A percentile compares a stretch with the other conserved stretches of the same genome.
Evolutionary conservation across 2,888 invertebrate species (phyloP).

Genomic region (Julus scandinavius): DNA sequence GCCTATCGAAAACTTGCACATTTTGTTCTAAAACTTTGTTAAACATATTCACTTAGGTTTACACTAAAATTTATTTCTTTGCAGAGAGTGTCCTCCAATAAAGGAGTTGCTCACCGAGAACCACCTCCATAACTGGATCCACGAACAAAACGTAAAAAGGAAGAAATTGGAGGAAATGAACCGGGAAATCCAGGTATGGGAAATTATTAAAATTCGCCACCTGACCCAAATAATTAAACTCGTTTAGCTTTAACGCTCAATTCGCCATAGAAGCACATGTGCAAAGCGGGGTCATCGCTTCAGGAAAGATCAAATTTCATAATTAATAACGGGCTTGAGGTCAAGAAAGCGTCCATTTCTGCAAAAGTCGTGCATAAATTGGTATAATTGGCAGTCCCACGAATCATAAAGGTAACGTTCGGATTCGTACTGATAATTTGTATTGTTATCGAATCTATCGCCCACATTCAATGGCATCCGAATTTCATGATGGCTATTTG

Average conservation of each 20-base stretch:
- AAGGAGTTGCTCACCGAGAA: conserved; percentile 31
- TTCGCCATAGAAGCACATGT: conserved; percentile 8
- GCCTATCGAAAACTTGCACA: too few species aligned
- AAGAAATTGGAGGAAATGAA: conserved; percentile 35
- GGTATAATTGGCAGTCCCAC: conserved; percentile 34
- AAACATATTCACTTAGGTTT: too few species aligned
- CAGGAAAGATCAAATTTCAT: neutral
- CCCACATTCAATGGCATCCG: conserved; percentile 24
- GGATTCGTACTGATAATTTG: conserved; percentile 29
- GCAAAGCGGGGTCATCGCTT: conserved; percentile 13
- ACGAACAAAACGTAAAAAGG: conserved; percentile 35
- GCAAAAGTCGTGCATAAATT: conserved; percentile 5
- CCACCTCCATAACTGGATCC: conserved; percentile 4
- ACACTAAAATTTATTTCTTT: too few species aligned
- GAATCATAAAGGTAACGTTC: conserved; percentile 10
- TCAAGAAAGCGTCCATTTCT: neutral
- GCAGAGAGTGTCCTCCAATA: conserved; percentile 11
- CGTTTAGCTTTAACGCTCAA: neutral
- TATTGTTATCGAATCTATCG: conserved; percentile 24
- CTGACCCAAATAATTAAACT: conserved; percentile 34
- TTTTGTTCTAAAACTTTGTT: too few species aligned
- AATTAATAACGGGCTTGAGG: neutral
- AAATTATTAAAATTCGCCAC: neutral
- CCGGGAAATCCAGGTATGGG: conserved; percentile 32
- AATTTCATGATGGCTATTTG: conserved; percentile 25